These are phyloP conservation scores for Corydoras maculifer DNA, from an alignment of 2,113 vertebrate species.

Conservation along the genomic window DNA sequence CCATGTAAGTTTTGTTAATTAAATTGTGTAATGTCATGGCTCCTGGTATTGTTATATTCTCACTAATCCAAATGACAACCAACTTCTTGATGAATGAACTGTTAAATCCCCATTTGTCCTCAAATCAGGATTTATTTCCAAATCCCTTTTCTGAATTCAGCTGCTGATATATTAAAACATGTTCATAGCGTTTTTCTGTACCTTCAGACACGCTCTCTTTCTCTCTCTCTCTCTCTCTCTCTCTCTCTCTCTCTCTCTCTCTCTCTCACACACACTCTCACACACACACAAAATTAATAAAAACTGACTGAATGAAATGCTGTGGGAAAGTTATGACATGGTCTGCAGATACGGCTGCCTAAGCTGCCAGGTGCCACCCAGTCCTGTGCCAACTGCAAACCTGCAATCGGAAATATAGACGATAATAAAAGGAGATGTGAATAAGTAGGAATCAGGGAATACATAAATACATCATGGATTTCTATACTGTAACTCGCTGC, in stretches of 20 bases:
- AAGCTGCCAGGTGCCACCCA: slow-evolving; percentile 28
- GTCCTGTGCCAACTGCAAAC: slow-evolving; percentile 20
- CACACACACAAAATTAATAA: slow-evolving; percentile 13
- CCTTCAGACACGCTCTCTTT: slow-evolving; percentile 22
- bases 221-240: slow-evolving; percentile 26
- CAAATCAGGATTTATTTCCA: not conserved
- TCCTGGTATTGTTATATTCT: slow-evolving; percentile 4
- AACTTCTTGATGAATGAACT: not conserved
- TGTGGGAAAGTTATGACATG: slow-evolving; percentile 18
- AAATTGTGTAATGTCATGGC: slow-evolving; percentile 8
- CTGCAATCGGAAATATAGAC: not conserved
- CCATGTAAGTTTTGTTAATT: slow-evolving; percentile 39
- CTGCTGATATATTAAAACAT: slow-evolving; percentile 12
- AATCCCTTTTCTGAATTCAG: not conserved
- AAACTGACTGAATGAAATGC: slow-evolving; percentile 22
- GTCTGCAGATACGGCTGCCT: not conserved
- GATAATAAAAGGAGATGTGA: slow-evolving; percentile 6
- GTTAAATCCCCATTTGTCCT: slow-evolving; percentile 7
- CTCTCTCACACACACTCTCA: slow-evolving; percentile 31
- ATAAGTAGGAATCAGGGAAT: slow-evolving; percentile 8
- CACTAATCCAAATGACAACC: slow-evolving; percentile 11
- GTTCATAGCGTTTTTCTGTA: not conserved
- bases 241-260: slow-evolving; percentile 7
- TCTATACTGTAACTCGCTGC: slow-evolving; percentile 1
- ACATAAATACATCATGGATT: not conserved